Evolutionary conservation across 2,888 invertebrate species (phyloP).

Genomic region (Eustalomyia histrio): DNA sequence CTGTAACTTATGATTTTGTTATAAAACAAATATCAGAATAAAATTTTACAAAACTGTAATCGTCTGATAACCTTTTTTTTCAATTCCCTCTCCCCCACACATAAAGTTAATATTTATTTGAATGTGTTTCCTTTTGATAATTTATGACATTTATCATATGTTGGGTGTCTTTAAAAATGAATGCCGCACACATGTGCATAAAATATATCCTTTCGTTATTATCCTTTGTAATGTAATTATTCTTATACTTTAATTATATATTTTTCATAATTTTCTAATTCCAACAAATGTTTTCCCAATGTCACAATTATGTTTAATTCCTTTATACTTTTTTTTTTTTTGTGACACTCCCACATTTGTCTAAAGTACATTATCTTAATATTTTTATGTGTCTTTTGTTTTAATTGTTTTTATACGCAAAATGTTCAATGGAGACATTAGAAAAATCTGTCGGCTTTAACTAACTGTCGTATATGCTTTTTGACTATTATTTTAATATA

Average conservation of each 20-base stretch:
- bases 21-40: no score
- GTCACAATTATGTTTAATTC: conserved; percentile 26
- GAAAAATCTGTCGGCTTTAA: conserved; percentile 74
- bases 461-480: conserved; percentile 20
- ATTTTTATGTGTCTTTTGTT: conserved; percentile 63
- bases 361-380: conserved; percentile 54
- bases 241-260: conserved; percentile 34
- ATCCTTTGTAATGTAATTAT: conserved; percentile 43
- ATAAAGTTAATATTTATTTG: conserved; percentile 22
- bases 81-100: not conserved
- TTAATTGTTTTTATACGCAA: conserved; percentile 60
- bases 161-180: conserved; percentile 25
- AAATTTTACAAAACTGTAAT: no score
- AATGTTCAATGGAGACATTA: conserved; percentile 74
- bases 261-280: conserved; percentile 34
- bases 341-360: not conserved
- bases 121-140: conserved; percentile 47
- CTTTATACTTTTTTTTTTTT: not conserved
- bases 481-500: conserved; percentile 60
- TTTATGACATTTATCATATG: conserved; percentile 55
- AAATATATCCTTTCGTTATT: conserved; percentile 46
- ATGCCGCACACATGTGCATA: conserved; percentile 51
- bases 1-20: no score
- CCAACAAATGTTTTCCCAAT: conserved; percentile 48
- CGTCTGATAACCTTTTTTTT: no score